phyloP scores from a whole-genome alignment of 2,888 invertebrate species.

The Megaustenia siamemsis region DNA sequence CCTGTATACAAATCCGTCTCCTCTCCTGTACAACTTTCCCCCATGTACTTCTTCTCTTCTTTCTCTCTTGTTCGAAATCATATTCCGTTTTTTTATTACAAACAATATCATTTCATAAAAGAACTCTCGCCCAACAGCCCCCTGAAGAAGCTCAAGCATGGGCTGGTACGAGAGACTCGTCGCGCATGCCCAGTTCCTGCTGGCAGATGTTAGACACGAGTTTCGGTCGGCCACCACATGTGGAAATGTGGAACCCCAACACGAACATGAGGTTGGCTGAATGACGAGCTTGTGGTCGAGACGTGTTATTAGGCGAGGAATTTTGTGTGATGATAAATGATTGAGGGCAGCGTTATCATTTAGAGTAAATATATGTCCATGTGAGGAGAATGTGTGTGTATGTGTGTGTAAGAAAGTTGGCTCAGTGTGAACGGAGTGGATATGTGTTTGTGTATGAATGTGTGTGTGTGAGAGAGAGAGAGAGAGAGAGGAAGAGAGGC shows the following conservation, averaged over 20 bases:
- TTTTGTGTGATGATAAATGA: not conserved
- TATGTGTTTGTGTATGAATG: no score
- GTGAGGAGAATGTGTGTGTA: no score
- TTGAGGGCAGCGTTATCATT: no score
- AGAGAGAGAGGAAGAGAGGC: no score
- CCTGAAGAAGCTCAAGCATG: slow-evolving; percentile 92
- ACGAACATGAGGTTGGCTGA: slow-evolving; percentile 80
- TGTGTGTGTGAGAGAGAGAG: no score
- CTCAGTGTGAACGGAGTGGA: no score
- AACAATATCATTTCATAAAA: not conserved
- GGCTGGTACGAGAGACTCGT: slow-evolving; percentile 91
- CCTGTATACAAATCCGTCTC: no score
- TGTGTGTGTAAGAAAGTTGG: no score
- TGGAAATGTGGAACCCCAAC: slow-evolving; percentile 98
- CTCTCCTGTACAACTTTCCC: not conserved
- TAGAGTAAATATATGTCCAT: no score
- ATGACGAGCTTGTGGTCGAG: not conserved
- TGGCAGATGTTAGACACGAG: slow-evolving; percentile 87
- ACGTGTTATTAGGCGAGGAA: not conserved
- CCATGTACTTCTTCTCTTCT: not conserved
- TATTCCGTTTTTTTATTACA: not conserved
- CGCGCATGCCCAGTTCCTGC: slow-evolving; percentile 90
- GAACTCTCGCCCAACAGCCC: slow-evolving; percentile 82
- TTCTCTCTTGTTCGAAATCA: not conserved
- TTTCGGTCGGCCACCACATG: slow-evolving; percentile 82